Percentiles rank a stretch among this genome's conserved stretches.
Evolutionary conservation across 1,140 invertebrate species (phyloP).

Genomic region (Apis dorsata): DNA sequence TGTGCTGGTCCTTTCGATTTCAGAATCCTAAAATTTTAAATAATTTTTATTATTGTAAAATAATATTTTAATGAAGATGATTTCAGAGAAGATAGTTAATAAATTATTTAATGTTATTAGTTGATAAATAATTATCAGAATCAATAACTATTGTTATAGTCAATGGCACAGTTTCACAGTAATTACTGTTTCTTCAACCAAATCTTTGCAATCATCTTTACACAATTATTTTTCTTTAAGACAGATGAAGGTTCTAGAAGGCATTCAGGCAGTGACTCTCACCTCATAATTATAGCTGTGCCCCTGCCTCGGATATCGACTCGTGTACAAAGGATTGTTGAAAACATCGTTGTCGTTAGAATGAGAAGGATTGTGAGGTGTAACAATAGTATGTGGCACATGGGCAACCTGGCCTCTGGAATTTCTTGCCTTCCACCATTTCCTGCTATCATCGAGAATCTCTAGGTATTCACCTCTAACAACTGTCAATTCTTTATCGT

Average conservation of each 20-base stretch:
- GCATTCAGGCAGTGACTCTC: conserved; percentile 19
- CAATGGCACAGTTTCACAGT: conserved; percentile 5
- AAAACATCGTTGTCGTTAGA: conserved; percentile 82
- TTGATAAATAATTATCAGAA: not conserved
- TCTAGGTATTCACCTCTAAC: conserved; percentile 97
- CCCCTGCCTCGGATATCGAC: conserved; percentile 76
- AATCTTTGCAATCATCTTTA: not conserved
- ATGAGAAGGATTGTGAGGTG: conserved; percentile 82
- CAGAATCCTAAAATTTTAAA: conserved; percentile 75
- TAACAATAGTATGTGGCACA: conserved; percentile 98
- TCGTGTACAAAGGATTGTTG: conserved; percentile 87
- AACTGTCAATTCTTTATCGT: conserved; percentile 98
- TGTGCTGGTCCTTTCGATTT: conserved; percentile 77
- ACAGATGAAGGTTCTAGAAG: not conserved
- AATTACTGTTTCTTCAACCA: not conserved
- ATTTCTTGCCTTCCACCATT: conserved; percentile 99
- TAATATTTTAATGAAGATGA: not conserved
- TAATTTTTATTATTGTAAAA: not conserved
- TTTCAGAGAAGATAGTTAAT: too few relatives aligned
- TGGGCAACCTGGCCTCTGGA: conserved; percentile 92
- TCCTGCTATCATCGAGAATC: conserved; percentile 95
- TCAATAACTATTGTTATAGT: not conserved
- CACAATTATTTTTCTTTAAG: conserved; percentile 4
- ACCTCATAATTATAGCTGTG: conserved; percentile 79
- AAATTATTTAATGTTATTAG: not conserved